phyloP scores from a whole-genome alignment of 2,888 invertebrate species.

The Empis livida region DNA sequence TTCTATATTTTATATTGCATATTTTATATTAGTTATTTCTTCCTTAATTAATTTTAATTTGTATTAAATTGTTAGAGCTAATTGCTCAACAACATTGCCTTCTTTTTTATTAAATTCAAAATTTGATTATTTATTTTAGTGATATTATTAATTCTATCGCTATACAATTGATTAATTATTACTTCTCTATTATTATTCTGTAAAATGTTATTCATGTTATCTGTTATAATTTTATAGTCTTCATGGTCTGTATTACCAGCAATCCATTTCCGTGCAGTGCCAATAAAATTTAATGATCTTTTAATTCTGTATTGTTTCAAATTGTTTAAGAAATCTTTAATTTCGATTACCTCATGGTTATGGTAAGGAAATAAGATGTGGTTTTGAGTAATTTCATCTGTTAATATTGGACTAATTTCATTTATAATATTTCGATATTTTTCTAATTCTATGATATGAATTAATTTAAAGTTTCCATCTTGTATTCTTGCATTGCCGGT shows the following conservation, averaged over 20 bases:
- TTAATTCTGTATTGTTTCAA: neutral
- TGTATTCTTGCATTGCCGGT: conserved; percentile 8
- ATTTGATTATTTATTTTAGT: conserved; percentile 8
- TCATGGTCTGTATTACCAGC: neutral
- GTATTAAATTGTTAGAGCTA: conserved; percentile 7
- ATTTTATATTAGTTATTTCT: conserved; percentile 10
- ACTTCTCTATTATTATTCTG: conserved; percentile 4
- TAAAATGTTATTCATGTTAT: conserved; percentile 4
- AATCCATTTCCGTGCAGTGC: neutral
- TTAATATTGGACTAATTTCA: neutral
- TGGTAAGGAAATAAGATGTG: neutral
- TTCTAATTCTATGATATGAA: conserved; percentile 7
- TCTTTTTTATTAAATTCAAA: conserved; percentile 4
- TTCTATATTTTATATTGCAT: neutral
- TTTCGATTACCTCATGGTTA: neutral
- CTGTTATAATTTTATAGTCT: conserved; percentile 1
- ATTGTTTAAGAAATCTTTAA: neutral
- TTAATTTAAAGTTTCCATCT: conserved; percentile 5
- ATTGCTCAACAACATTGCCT: conserved; percentile 3
- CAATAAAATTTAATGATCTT: neutral
- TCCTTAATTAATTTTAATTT: conserved; percentile 11
- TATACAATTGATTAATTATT: conserved; percentile 4
- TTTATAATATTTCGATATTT: neutral
- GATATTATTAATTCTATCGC: conserved; percentile 5
- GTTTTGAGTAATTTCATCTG: neutral